Base-by-base conservation (phyloP, 2,888 invertebrate species). In the Actias luna region DNA sequence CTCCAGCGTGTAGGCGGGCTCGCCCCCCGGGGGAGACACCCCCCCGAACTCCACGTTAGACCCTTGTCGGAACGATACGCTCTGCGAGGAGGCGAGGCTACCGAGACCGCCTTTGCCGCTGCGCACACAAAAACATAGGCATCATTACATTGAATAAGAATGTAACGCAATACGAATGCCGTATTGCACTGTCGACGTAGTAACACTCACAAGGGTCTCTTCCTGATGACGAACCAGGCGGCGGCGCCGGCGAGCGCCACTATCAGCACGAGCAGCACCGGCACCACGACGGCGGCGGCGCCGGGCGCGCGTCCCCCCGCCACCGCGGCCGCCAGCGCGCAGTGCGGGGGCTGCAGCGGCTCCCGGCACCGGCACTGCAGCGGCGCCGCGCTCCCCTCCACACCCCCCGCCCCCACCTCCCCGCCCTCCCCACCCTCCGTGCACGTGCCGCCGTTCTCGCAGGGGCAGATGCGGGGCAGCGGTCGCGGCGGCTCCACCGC, bases 41-140 rank as follows among this genome's bases (percentile, higher is more conserved):
- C 92, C 94, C 46, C 94, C 95, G 89, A 98, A 98, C 89, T 98
- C 98, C 55, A 98, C 98, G 88, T 98, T 98, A 61, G 97, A 98
- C 61, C 98, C 98, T 83, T 97, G 97, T 33, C 98, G 94, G 94
- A 98, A 98, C 58, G 98, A 97, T 22, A 98, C 98, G 83, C 97
- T 97, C 86, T 97, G 97, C 64, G 97, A 97, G 65, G 97, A 97
- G 55, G 97, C 95, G 66, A 97, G 88, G 76, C 97, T 95, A 65
- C 97, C 95, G 46, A 97, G 92, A 1, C 95, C 95, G 76, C 97
- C 95, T 88, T 97, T 98, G 39, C 97, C 97, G 84, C 96, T 97
- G 81, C 0, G 31, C 52, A 14, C 10, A 27, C 10, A 52, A 59
- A 10, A 55, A 59, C 33, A 35, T 59, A 10, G 55, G 22, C 25